Base-by-base conservation (phyloP, 1,140 invertebrate genomes). In the Magallana ariakensis region DNA sequence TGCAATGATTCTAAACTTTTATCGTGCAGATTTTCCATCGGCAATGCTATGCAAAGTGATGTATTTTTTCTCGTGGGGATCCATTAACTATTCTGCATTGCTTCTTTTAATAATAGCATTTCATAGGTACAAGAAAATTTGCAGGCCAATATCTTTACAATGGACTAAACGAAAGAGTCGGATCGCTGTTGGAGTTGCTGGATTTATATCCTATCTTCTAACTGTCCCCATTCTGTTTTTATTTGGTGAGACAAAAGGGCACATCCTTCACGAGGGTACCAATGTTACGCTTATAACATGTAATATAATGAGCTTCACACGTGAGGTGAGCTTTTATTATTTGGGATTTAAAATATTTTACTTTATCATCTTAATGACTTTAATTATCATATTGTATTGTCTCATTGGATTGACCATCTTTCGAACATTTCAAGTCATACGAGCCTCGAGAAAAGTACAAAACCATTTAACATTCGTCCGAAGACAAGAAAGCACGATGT, bases 41-140 rank as follows among this genome's bases (percentile, higher is more conserved):
- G 22, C 19, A 8, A 13, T 33, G 11, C 66, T 75, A 13, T 75
- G 66, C 22, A 75, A 75, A 75, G 66, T 26, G 1, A 75, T 75
- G 66, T 75, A 75, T 13, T 75, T 26, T 26, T 10, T 75, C 6
- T 26, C 66, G 22, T 75, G 66, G 66, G 22, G 66, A 13, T 75
- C 22, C 8, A 75, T 75, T 13, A 19, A 75, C 33, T 75, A 26
- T 13, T 75, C 66, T 0, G 66, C 66, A 26, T 22, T 11, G 4
- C 19, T 75, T 10, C 22, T 75, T 0, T 26, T 75, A 26, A 26
- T 33, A 4, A 26, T 75, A 75, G 66, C 66, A 13, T 13, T 75
- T 11, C 66, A 75, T 26, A 75, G 66, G 66, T 75, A 75, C 22
- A 75, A 75, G 66, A 75, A 75, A 75, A 46, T 75, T 10, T 75